Base-by-base conservation (phyloP, 1,140 invertebrate genomes). In the Arion vulgaris region DNA sequence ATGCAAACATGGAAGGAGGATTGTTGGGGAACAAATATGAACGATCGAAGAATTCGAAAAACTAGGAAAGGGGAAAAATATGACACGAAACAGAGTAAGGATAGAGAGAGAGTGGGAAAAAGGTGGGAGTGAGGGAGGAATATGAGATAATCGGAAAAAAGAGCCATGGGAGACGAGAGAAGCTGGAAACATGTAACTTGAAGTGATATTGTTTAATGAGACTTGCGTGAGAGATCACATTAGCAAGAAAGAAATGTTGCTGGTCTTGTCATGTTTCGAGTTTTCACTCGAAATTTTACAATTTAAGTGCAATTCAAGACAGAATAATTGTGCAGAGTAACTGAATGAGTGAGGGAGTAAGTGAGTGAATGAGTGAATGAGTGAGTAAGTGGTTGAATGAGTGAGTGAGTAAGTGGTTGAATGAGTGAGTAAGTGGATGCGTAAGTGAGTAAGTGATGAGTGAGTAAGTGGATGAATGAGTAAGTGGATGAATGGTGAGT, bases 211-310 rank as follows among this genome's bases (percentile, higher is more conserved):
- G 28, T 66, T 23, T 66, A 28, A 66, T 66, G 28, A 32, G 28
- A 32, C 62, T 32, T 32, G 62, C 62, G 62, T 66, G n/a, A 66
- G 62, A n/a, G 62, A 28, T 66, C 62, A 66, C 62, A 66, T 32
- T 32, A 66, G 62, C 62, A 28, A 17, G n/a, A 17, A 28, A 32
- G 62, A 66, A 9, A 34, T 9, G 19, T 2, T n/a, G n/a, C n/a
- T 66, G 9, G n/a, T 32, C 19, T 66, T 66, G 62, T 66, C 62
- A 34, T 66, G 62, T 66, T 17, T 66, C 28, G n/a, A 62, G 13
- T 62, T 62, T 62, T 62, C 57, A 15, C 57, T n/a, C 57, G n/a
- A n/a, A n/a, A n/a, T n/a, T n/a, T n/a, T n/a, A n/a, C n/a, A n/a
- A n/a, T n/a, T n/a, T n/a, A n/a, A n/a, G n/a, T n/a, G n/a, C n/a